Evolutionary conservation across 1,140 invertebrate genomes (phyloP).

Genomic region (Pemphigus obesinymphae): DNA sequence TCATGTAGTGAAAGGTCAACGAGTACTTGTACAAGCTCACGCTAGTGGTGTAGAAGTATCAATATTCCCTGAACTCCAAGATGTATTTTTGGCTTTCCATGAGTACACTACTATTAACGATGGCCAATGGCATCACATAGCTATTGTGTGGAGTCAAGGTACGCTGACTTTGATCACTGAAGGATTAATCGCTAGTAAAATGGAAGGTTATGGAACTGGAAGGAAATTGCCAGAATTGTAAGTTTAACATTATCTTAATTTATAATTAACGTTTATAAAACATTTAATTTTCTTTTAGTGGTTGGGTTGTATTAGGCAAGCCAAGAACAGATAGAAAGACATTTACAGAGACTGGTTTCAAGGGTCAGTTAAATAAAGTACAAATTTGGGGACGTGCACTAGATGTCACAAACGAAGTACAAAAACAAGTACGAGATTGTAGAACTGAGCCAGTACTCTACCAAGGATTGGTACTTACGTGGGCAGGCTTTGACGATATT

Average conservation of each 20-base stretch:
- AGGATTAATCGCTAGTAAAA: slow-evolving; percentile 84
- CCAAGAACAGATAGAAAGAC: slow-evolving; percentile 71
- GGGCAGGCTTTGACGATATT: slow-evolving; percentile 87
- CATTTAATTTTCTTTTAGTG: slow-evolving; percentile 55
- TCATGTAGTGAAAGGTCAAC: slow-evolving; percentile 71
- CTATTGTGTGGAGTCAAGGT: slow-evolving; percentile 86
- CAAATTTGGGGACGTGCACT: slow-evolving; percentile 89
- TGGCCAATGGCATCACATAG: slow-evolving; percentile 94
- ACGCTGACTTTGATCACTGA: slow-evolving; percentile 84
- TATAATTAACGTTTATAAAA: neutral
- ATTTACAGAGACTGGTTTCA: slow-evolving; percentile 83
- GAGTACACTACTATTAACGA: slow-evolving; percentile 92
- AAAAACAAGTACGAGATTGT: slow-evolving; percentile 86
- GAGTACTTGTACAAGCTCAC: slow-evolving; percentile 80
- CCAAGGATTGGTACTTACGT: slow-evolving; percentile 77
- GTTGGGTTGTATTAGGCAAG: slow-evolving; percentile 88
- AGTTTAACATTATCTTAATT: slow-evolving; percentile 50
- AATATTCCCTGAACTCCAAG: slow-evolving; percentile 79
- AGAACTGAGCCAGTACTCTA: slow-evolving; percentile 86
- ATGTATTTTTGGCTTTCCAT: slow-evolving; percentile 83
- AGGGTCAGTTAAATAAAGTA: slow-evolving; percentile 89
- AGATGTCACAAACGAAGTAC: slow-evolving; percentile 87
- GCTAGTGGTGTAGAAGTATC: slow-evolving; percentile 84
- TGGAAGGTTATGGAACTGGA: slow-evolving; percentile 77
- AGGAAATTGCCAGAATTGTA: slow-evolving; percentile 73